Base-by-base conservation (phyloP, 2,888 invertebrate species). In the Stratiomys singularior region DNA sequence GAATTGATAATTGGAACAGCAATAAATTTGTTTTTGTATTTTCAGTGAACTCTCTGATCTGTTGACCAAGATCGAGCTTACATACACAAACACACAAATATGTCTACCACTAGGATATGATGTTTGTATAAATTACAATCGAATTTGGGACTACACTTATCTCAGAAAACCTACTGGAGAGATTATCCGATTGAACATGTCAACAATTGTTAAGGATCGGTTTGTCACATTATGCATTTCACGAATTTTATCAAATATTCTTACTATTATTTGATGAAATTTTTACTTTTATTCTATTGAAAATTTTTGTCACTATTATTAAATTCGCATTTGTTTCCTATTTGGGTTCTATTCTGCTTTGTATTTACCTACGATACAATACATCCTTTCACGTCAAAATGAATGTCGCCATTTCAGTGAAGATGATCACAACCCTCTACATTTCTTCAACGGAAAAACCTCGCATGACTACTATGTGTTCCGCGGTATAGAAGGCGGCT, bases 81-180 rank as follows among this genome's bases (percentile, higher is more conserved):
- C 89, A 37, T 93, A 93, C 84, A 89, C 90, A 2, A 85, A 88
- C 1, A 88, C 89, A 0, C 84, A 89, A 85, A 85, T 93, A 25
- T 92, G 91, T 81, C 83, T 91, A 27, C 88, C 89, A 11, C 82
- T 82, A 5, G 79, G 81, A 11, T 81, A 83, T 77, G 78, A 85
- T 9, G 81, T 84, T 1, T 82, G 84, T 66, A 80, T 85, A 0
- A 88, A 89, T 78, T 80, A 80, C 23, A 80, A 82, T 21, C 71
- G 81, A n/a, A 82, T 83, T 7, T 83, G 82, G 82, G 80, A 82
- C 28, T 82, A 80, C 63, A 81, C 83, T 66, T 80, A 82, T 81
- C 18, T 82, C 1, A 77, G 76, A 72, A 82, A 76, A 27, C 77
- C 69, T 23, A 81, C 63, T 67, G 80, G 71, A 67, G 80, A 80